Conservation (phyloP, 2,797 vertebrate genomes). For the Chromobotia macracanthus region DNA sequence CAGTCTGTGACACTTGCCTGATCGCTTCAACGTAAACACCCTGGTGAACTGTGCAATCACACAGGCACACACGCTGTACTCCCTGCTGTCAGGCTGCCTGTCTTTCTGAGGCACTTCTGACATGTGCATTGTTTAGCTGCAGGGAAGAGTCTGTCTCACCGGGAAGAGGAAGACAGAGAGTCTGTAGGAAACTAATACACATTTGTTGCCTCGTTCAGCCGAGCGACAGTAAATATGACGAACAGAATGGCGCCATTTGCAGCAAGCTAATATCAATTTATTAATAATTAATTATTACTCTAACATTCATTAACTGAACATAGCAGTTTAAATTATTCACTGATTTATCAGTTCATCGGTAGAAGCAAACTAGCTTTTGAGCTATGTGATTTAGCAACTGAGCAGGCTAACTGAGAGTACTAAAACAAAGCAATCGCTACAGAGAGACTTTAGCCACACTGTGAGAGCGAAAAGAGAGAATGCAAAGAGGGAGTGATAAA, state of each 20-base stretch:
- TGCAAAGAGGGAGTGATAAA: background rate
- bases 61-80: constrained; percentile 43
- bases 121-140: constrained; percentile 63
- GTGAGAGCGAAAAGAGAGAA: constrained; percentile 36
- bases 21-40: constrained; percentile 25
- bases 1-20: constrained; percentile 9
- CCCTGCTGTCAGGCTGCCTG: constrained; percentile 30
- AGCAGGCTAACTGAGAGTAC: constrained; percentile 21
- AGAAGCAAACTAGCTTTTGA: too few species aligned
- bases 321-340: background rate
- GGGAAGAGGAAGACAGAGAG: constrained; percentile 54
- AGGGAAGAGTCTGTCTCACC: constrained; percentile 56
- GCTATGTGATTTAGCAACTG: too few species aligned
- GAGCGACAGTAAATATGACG: background rate
- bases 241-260: constrained; percentile 9
- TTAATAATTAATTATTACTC: background rate
- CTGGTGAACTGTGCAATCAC: background rate
- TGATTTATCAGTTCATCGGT: too few species aligned
- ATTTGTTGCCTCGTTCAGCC: constrained; percentile 2
- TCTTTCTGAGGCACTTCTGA: constrained; percentile 60
- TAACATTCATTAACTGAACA: background rate
- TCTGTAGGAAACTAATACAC: constrained; percentile 43
- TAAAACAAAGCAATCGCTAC: constrained; percentile 52
- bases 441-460: constrained; percentile 48
- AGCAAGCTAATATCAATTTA: background rate